phyloP scores from a whole-genome alignment of 2,888 invertebrate genomes.

The Bembecia ichneumoniformis region DNA sequence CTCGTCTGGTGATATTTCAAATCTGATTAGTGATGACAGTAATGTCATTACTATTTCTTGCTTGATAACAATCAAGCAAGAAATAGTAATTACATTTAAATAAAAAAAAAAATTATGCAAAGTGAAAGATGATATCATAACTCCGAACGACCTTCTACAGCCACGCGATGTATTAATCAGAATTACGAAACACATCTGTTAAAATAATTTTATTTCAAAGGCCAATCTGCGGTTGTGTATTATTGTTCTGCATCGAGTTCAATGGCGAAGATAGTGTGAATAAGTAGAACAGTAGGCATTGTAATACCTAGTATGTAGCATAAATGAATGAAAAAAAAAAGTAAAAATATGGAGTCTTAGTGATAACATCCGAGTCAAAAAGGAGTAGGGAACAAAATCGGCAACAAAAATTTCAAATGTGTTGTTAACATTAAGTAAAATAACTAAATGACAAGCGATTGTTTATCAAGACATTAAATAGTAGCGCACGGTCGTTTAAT shows the following conservation, averaged over 20 bases:
- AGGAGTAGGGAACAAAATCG: no score
- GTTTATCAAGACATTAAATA: background rate
- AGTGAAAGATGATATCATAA: background rate
- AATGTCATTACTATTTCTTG: no score
- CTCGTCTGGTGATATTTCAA: no score
- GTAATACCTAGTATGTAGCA: no score
- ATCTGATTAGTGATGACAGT: no score
- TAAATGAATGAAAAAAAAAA: no score
- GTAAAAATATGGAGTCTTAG: no score
- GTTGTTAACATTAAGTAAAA: background rate
- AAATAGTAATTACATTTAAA: background rate
- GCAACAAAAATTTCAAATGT: no score
- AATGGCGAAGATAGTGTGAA: background rate
- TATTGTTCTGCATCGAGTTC: background rate
- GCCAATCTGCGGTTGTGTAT: background rate
- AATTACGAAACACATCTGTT: background rate
- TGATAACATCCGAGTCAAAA: no score
- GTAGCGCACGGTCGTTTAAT: background rate
- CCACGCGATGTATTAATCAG: background rate
- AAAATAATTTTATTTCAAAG: background rate
- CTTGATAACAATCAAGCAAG: no score
- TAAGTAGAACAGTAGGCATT: background rate
- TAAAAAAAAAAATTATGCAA: background rate
- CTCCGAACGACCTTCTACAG: background rate
- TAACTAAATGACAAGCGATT: background rate